phyloP scores from a whole-genome alignment of 1,140 invertebrate genomes.

The Drosophila pachea region DNA sequence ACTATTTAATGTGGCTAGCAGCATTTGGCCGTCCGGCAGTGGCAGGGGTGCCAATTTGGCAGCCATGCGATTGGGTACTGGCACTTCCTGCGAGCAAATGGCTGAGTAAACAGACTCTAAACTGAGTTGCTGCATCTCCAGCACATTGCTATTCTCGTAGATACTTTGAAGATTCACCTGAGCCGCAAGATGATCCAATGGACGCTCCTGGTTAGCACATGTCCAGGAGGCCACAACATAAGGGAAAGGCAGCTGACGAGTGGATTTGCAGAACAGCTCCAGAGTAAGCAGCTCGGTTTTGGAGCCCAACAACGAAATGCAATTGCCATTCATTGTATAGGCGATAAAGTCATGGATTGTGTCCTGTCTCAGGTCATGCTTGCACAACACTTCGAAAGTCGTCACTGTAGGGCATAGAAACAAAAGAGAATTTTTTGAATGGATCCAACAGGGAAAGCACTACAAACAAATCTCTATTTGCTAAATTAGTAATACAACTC shows the following conservation, averaged over 20 bases:
- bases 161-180: conserved; percentile 38
- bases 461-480: background rate
- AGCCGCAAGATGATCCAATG: conserved; percentile 37
- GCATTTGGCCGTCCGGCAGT: conserved; percentile 33
- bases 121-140: conserved; percentile 48
- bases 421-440: background rate
- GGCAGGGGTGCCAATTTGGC: conserved; percentile 26
- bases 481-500: background rate
- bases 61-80: conserved; percentile 18
- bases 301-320: conserved; percentile 45
- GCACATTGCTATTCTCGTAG: conserved; percentile 47
- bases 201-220: conserved; percentile 1
- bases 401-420: background rate
- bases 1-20: conserved; percentile 43
- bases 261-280: conserved; percentile 43
- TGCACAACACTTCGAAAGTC: conserved; percentile 32
- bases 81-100: conserved; percentile 33
- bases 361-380: conserved; percentile 43
- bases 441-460: background rate
- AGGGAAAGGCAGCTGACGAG: conserved; percentile 27
- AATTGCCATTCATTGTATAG: conserved; percentile 18
- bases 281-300: conserved; percentile 44
- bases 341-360: conserved; percentile 44
- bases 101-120: conserved; percentile 49
- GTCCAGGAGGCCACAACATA: conserved; percentile 28